Percentiles rank a stretch among this genome's conserved stretches.
These are phyloP conservation scores for Nematolebias whitei DNA, from an alignment of 2,113 vertebrate species.

Conservation along the genomic window DNA sequence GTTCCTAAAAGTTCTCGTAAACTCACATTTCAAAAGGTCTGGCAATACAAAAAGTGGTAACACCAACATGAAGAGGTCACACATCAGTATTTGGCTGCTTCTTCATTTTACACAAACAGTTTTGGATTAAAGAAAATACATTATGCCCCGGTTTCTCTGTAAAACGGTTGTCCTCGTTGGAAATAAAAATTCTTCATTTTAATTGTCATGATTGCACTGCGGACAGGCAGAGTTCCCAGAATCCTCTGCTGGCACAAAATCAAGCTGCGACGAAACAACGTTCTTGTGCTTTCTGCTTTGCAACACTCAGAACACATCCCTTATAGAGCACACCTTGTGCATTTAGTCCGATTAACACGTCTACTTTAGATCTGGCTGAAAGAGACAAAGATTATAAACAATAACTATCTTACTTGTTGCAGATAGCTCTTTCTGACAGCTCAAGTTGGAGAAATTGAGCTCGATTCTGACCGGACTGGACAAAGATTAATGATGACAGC, in stretches of 20 bases:
- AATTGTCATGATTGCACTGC: slow-evolving; percentile 9
- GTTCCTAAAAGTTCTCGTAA: slow-evolving; percentile 14
- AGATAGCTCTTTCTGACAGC: too few relatives aligned
- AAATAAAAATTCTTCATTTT: slow-evolving; percentile 28
- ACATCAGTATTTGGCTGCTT: slow-evolving; percentile 40
- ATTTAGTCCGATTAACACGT: background rate
- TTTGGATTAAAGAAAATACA: slow-evolving; percentile 71
- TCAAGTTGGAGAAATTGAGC: too few relatives aligned
- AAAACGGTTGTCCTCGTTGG: slow-evolving; percentile 15
- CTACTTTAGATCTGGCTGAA: slow-evolving; percentile 9
- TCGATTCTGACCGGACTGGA: too few relatives aligned
- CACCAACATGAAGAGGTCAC: too few relatives aligned
- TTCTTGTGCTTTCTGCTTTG: slow-evolving; percentile 14
- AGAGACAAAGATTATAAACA: slow-evolving; percentile 6
- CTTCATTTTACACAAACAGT: slow-evolving; percentile 6
- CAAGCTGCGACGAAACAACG: slow-evolving; percentile 29
- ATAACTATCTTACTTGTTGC: too few relatives aligned
- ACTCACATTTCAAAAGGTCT: slow-evolving; percentile 20
- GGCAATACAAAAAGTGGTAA: slow-evolving; percentile 37
- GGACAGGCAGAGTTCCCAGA: slow-evolving; percentile 21
- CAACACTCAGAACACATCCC: slow-evolving; percentile 23
- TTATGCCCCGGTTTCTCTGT: slow-evolving; percentile 1
- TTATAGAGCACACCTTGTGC: slow-evolving; percentile 1
- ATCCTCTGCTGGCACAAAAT: slow-evolving; percentile 17
- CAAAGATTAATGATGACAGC: too few relatives aligned